Conservation (phyloP, 2,113 vertebrate genomes). For the Patagioenas fasciata region DNA sequence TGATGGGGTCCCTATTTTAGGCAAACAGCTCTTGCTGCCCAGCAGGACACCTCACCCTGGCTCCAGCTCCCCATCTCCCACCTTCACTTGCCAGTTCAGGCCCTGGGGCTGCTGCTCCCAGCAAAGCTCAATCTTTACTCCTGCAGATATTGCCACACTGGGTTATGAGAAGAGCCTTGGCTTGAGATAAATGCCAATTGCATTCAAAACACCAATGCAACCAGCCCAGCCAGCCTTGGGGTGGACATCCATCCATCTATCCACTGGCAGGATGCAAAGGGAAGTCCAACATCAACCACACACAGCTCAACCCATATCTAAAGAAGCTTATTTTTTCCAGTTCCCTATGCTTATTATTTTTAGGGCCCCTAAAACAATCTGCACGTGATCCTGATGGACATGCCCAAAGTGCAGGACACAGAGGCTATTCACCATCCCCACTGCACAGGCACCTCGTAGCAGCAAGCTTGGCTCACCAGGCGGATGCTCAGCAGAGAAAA, state of each 20-base stretch:
- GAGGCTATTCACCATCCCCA: not conserved
- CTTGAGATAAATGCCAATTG: not conserved
- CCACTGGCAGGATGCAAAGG: not conserved
- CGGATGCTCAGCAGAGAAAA: not conserved
- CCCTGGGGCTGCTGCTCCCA: not conserved
- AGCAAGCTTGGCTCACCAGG: not conserved
- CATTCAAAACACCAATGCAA: not conserved
- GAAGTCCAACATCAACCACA: not conserved
- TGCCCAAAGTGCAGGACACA: not conserved
- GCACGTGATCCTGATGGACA: accelerated
- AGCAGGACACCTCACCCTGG: not conserved
- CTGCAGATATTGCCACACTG: not conserved
- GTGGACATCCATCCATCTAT: not conserved
- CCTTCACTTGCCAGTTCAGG: not conserved
- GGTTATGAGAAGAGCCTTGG: not conserved
- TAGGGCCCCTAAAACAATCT: not conserved
- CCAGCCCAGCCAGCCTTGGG: not conserved
- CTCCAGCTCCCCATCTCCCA: not conserved
- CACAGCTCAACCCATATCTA: accelerated
- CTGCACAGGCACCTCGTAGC: accelerated
- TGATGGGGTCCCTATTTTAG: not conserved
- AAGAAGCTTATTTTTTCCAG: not conserved
- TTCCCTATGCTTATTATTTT: not conserved
- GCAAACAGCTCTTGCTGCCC: not conserved
- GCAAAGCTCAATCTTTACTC: not conserved